Conservation (phyloP, 2,797 vertebrate genomes). For the Eutrigla gurnardus region DNA sequence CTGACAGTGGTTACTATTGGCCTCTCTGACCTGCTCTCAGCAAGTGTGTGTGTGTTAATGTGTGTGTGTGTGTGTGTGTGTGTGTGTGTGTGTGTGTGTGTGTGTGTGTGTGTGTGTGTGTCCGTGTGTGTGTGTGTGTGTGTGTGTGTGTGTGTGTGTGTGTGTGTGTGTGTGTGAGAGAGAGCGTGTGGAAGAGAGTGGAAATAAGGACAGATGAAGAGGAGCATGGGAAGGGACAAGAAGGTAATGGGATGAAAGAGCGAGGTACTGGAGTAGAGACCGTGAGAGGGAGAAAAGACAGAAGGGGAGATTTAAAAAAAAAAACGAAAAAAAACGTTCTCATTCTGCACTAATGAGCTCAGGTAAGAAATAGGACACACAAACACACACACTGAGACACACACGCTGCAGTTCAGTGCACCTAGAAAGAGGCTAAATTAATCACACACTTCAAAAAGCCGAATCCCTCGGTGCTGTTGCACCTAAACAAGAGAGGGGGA, state of each 20-base stretch:
- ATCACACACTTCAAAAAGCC: slow-evolving; percentile 80
- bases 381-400: slow-evolving; percentile 38
- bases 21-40: slow-evolving; percentile 70
- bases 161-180: neutral
- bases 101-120: slow-evolving; percentile 28
- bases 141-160: slow-evolving; percentile 2
- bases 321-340: slow-evolving; percentile 38
- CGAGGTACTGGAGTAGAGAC: slow-evolving; percentile 13
- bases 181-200: slow-evolving; percentile 24
- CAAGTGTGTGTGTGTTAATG: too few species aligned
- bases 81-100: slow-evolving; percentile 44
- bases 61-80: neutral
- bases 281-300: slow-evolving; percentile 32
- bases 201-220: slow-evolving; percentile 49
- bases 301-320: neutral
- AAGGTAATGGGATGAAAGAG: slow-evolving; percentile 60
- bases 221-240: slow-evolving; percentile 56
- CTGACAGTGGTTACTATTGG: slow-evolving; percentile 73
- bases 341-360: slow-evolving; percentile 76
- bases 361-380: slow-evolving; percentile 76
- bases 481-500: slow-evolving; percentile 60
- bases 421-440: slow-evolving; percentile 77
- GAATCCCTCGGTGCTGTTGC: slow-evolving; percentile 68
- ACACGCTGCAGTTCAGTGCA: slow-evolving; percentile 60
- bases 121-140: neutral